phyloP scores from a whole-genome alignment of 2,797 vertebrate genomes.

The Danionella dracula region DNA sequence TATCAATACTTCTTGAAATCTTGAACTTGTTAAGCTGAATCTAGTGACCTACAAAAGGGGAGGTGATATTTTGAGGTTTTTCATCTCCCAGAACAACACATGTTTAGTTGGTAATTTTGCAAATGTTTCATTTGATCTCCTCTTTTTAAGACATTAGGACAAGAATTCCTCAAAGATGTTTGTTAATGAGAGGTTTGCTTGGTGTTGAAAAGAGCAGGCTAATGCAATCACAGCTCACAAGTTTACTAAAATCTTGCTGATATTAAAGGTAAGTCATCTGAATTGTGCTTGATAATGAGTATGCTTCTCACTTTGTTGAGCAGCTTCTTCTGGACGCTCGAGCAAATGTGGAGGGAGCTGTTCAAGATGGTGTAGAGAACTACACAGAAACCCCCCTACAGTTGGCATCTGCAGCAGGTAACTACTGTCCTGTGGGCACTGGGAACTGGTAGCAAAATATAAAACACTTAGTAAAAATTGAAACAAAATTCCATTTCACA shows the following conservation, averaged over 20 bases:
- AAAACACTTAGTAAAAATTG: too few species aligned
- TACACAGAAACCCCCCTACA: constrained; percentile 78
- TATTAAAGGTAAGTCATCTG: neutral
- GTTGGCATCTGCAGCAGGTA: constrained; percentile 76
- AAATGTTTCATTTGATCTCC: too few species aligned
- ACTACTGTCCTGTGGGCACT: too few species aligned
- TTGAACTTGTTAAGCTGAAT: constrained; percentile 2
- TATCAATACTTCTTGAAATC: constrained; percentile 28
- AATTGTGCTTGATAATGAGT: neutral
- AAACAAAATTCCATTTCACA: too few species aligned
- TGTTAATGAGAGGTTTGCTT: neutral
- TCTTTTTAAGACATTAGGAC: neutral
- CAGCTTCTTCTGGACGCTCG: constrained; percentile 74
- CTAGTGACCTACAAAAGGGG: constrained; percentile 18
- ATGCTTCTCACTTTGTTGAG: neutral
- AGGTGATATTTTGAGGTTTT: constrained; percentile 22
- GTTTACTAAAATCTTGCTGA: neutral
- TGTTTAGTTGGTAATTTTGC: too few species aligned
- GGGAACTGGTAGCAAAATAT: too few species aligned
- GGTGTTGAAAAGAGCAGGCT: neutral
- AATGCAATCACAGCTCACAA: neutral
- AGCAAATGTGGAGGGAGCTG: constrained; percentile 71
- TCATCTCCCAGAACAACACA: constrained; percentile 13
- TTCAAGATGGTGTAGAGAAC: constrained; percentile 72
- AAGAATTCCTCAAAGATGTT: constrained; percentile 14